phyloP scores from a whole-genome alignment of 2,113 vertebrate species.

The Panthera uncia region DNA sequence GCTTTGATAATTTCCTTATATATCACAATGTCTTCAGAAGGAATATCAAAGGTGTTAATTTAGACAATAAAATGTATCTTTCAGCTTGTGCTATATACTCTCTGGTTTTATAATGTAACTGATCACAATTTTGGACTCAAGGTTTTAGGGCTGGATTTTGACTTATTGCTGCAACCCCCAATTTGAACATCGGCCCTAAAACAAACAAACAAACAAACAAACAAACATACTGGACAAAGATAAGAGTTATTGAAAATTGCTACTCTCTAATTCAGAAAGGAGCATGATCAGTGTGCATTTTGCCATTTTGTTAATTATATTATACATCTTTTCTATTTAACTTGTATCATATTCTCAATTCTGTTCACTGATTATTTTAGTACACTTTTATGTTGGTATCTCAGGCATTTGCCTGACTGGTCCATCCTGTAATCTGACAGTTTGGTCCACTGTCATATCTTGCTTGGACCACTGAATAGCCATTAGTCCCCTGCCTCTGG shows the following conservation, averaged over 20 bases:
- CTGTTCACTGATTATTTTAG: not conserved
- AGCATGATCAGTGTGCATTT: not conserved
- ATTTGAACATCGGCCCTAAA: not conserved
- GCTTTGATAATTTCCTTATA: not conserved
- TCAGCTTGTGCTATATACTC: not conserved
- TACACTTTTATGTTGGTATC: not conserved
- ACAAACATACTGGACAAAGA: not conserved
- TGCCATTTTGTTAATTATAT: not conserved
- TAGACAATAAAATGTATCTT: not conserved
- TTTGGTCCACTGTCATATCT: not conserved
- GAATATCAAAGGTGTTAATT: not conserved
- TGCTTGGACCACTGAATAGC: not conserved
- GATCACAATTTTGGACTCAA: not conserved
- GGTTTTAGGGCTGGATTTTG: not conserved
- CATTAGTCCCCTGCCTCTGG: not conserved
- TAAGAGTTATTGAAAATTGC: not conserved
- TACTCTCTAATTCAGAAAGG: not conserved
- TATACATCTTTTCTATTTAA: not conserved
- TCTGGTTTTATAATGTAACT: not conserved
- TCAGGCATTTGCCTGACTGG: not conserved
- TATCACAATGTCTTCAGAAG: not conserved
- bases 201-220: not conserved
- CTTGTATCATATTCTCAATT: not conserved
- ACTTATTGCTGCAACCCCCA: not conserved
- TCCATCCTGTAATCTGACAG: not conserved